These are phyloP conservation scores for Macrochelys suwanniensis DNA, from an alignment of 2,797 vertebrate species.

Conservation along the genomic window DNA sequence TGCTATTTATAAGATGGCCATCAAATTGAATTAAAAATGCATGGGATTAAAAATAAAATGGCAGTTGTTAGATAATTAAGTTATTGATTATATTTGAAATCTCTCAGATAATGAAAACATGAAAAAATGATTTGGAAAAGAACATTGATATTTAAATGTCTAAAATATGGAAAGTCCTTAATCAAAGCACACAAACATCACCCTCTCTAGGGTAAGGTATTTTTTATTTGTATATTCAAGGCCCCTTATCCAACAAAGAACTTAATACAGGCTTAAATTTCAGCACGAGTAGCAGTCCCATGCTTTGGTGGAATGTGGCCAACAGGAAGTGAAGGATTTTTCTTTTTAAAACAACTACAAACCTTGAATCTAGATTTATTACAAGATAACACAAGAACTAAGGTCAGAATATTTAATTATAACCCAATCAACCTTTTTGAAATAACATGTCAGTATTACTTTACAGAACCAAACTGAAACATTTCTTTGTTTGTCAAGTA, in stretches of 20 bases:
- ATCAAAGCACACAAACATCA: neutral
- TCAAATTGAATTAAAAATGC: neutral
- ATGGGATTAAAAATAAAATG: neutral
- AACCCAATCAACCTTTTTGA: conserved; percentile 86
- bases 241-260: neutral
- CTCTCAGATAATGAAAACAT: neutral
- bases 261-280: neutral
- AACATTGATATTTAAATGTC: neutral
- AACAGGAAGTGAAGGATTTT: neutral
- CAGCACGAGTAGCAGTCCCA: neutral
- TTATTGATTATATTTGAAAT: neutral
- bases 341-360: conserved; percentile 22
- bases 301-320: neutral
- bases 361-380: conserved; percentile 46
- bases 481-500: conserved; percentile 83
- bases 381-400: conserved; percentile 75
- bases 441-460: conserved; percentile 87
- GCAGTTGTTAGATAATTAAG: neutral
- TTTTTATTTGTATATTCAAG: conserved; percentile 1
- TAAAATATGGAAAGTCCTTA: neutral
- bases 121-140: neutral
- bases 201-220: neutral
- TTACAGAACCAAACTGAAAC: conserved; percentile 87
- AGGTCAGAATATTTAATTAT: conserved; percentile 88
- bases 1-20: neutral